These are phyloP conservation scores for Pluvianellus socialis DNA, from an alignment of 2,113 vertebrate species.

Conservation along the genomic window DNA sequence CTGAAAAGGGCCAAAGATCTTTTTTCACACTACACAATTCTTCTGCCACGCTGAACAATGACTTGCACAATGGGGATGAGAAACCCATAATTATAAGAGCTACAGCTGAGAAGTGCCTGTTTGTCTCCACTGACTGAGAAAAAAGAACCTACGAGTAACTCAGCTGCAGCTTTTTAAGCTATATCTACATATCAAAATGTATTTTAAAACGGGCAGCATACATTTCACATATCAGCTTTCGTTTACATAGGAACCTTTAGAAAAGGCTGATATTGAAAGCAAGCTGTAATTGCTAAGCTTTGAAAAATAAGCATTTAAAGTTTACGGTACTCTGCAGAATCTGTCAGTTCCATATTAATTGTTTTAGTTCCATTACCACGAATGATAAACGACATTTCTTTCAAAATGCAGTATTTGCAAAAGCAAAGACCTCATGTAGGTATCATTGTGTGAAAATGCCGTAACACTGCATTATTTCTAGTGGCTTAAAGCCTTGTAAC, in stretches of 20 bases:
- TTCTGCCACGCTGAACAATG: neutral
- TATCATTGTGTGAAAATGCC: neutral
- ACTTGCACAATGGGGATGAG: neutral
- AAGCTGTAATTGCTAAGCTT: neutral
- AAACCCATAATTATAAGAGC: neutral
- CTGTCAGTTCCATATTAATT: neutral
- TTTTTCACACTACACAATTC: neutral
- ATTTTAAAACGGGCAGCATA: neutral
- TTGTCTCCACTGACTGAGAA: neutral
- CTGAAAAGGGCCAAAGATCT: neutral
- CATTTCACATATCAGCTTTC: neutral
- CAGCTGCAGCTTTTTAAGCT: neutral
- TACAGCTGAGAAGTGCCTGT: neutral
- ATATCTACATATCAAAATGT: neutral
- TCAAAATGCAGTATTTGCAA: neutral
- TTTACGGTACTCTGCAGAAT: neutral
- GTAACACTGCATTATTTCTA: neutral
- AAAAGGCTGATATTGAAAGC: neutral
- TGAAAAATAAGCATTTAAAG: neutral
- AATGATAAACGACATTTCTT: neutral
- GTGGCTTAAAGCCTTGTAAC: neutral
- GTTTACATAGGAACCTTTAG: neutral
- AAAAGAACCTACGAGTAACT: neutral
- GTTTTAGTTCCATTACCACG: neutral
- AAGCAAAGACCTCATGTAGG: neutral